phyloP scores from a whole-genome alignment of 2,888 invertebrate species.

The Dyspetes luteomarginatus region DNA sequence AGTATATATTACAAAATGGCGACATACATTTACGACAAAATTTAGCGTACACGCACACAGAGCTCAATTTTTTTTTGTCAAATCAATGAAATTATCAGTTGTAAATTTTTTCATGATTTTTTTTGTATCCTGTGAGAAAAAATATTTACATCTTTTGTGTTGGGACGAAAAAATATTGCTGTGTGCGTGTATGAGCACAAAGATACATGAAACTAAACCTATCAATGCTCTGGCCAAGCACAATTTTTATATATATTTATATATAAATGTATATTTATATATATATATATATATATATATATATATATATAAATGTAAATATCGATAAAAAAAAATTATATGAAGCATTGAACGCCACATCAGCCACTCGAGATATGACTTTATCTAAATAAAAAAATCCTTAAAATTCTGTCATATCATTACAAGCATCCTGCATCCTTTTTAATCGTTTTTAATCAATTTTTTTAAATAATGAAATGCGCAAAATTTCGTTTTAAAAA shows the following conservation, averaged over 20 bases:
- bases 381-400: too few relatives aligned
- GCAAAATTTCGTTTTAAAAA: too few relatives aligned
- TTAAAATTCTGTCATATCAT: too few relatives aligned
- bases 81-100: neutral
- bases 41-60: conserved; percentile 58
- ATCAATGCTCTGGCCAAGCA: conserved; percentile 58
- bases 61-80: too few relatives aligned
- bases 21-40: conserved; percentile 68
- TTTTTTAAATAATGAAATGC: too few relatives aligned
- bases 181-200: conserved; percentile 60
- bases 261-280: conserved; percentile 50
- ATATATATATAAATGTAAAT: conserved; percentile 37
- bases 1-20: conserved; percentile 79
- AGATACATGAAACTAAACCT: conserved; percentile 57
- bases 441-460: too few relatives aligned
- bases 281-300: conserved; percentile 47
- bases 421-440: too few relatives aligned
- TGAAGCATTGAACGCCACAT: too few relatives aligned
- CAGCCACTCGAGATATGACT: too few relatives aligned
- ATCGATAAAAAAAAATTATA: conserved; percentile 24
- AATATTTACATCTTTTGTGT: neutral
- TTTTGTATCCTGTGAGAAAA: neutral
- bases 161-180: neutral
- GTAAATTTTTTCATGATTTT: neutral
- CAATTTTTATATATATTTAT: conserved; percentile 46